phyloP scores from a whole-genome alignment of 2,797 vertebrate species.

The Emydoidea blandingii region DNA sequence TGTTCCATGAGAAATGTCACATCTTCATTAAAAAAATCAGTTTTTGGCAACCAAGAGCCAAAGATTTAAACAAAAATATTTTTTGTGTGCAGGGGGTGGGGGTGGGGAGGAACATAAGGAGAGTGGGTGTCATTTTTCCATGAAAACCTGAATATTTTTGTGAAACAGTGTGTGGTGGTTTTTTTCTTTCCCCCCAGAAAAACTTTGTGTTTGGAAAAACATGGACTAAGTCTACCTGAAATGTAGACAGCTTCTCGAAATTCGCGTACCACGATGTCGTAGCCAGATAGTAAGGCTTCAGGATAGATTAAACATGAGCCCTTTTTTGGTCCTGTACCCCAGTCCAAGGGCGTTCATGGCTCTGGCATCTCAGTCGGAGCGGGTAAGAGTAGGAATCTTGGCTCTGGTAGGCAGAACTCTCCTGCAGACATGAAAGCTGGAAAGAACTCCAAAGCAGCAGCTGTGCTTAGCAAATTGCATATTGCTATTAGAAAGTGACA shows the following conservation, averaged over 20 bases:
- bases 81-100: too few species aligned
- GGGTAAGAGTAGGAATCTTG: rapidly evolving
- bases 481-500: conserved; percentile 22
- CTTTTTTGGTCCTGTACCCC: neutral
- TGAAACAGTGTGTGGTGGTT: too few species aligned
- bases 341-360: rapidly evolving
- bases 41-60: too few species aligned
- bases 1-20: too few species aligned
- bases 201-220: too few species aligned
- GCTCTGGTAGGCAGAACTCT: conserved; percentile 20
- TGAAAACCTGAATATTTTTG: too few species aligned
- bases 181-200: too few species aligned
- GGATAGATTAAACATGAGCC: rapidly evolving
- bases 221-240: neutral
- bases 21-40: too few species aligned
- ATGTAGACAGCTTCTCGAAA: neutral
- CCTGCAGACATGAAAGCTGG: conserved; percentile 48
- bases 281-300: neutral
- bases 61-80: too few species aligned
- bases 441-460: conserved; percentile 57
- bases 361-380: rapidly evolving
- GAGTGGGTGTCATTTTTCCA: too few species aligned
- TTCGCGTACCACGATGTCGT: neutral
- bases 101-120: too few species aligned
- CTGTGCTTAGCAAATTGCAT: conserved; percentile 65